These are phyloP conservation scores for Formica selysi DNA, from an alignment of 1,140 invertebrate genomes.

Conservation along the genomic window DNA sequence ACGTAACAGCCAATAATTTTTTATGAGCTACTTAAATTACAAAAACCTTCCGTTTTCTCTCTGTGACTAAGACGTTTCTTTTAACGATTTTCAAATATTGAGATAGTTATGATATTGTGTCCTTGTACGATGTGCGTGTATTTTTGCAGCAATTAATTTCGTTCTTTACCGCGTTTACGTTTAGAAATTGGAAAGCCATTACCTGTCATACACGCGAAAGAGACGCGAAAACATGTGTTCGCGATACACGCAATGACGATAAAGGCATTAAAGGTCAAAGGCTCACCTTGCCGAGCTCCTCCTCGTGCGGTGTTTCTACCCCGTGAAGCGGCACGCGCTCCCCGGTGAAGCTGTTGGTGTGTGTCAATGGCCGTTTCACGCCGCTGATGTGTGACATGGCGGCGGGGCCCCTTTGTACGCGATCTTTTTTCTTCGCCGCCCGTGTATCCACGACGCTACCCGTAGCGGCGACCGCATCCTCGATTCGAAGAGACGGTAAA, in stretches of 20 bases:
- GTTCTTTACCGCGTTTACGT: neutral
- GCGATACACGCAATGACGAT: neutral
- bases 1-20: neutral
- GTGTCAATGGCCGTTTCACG: conserved; percentile 94
- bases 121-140: neutral
- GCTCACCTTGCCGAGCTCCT: conserved; percentile 93
- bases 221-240: neutral
- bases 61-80: neutral
- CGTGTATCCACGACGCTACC: conserved; percentile 85
- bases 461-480: conserved; percentile 89
- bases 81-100: neutral
- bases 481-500: conserved; percentile 93
- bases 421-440: conserved; percentile 89
- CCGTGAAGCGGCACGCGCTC: conserved; percentile 96
- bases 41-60: neutral
- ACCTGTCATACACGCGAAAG: neutral
- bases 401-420: conserved; percentile 87
- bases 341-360: conserved; percentile 96
- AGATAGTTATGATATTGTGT: neutral
- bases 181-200: neutral
- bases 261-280: conserved; percentile 7
- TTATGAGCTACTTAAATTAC: neutral
- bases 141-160: neutral
- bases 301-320: conserved; percentile 96
- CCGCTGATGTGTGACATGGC: conserved; percentile 97